Conservation (phyloP, 2,113 vertebrate genomes). For the Hoplias malabaricus region DNA sequence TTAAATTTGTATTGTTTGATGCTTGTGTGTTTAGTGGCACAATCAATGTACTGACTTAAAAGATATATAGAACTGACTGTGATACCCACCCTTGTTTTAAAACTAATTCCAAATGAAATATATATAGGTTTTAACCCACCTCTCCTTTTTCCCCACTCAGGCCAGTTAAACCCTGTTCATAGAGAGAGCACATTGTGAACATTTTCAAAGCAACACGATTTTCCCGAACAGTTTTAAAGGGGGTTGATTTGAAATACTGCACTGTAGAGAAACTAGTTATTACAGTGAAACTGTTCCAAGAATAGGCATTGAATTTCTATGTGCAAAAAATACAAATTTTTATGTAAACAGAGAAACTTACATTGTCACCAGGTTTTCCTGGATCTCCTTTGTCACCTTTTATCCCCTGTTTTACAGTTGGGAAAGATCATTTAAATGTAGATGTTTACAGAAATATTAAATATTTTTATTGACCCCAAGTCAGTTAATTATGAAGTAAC, state of each 20-base stretch:
- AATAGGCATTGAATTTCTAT: no score
- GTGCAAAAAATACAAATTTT: background rate
- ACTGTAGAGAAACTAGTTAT: no score
- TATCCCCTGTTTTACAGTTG: slow-evolving; percentile 60
- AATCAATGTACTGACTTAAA: background rate
- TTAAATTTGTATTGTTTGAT: no score
- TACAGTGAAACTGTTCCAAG: no score
- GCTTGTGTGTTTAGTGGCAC: background rate
- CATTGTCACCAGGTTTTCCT: slow-evolving; percentile 81
- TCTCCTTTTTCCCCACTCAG: slow-evolving; percentile 81
- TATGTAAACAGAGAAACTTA: slow-evolving; percentile 55
- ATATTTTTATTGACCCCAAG: no score
- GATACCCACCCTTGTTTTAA: background rate
- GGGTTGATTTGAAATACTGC: no score
- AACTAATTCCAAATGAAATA: background rate
- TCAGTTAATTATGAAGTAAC: no score
- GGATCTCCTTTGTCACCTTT: slow-evolving; percentile 83
- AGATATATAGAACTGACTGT: background rate
- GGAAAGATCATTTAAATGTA: background rate
- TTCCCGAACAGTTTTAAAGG: no score
- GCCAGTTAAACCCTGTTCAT: slow-evolving; percentile 82
- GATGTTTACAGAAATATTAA: no score
- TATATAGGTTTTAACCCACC: slow-evolving; percentile 71
- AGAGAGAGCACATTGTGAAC: no score
- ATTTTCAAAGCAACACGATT: no score